Evolutionary conservation across 2,113 vertebrate species (phyloP).

Genomic region (Hipposideros armiger): DNA sequence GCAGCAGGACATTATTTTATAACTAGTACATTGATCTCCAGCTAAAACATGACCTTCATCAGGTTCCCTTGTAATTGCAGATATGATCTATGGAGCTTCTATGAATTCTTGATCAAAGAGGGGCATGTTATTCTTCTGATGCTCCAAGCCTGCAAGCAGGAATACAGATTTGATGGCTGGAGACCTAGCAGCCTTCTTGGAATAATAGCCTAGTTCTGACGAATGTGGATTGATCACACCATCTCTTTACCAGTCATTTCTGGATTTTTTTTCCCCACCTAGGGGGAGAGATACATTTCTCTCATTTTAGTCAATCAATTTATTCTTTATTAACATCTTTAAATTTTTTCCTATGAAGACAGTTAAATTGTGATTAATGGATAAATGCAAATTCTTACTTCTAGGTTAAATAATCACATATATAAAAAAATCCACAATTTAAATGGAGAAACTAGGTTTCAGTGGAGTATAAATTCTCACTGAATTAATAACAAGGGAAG

Average conservation of each 20-base stretch:
- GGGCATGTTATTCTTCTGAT: background rate
- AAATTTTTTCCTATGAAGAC: background rate
- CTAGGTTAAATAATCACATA: background rate
- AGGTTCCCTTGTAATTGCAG: background rate
- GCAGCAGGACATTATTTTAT: background rate
- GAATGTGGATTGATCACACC: background rate
- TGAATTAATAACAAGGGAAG: background rate
- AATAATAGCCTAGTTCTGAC: background rate
- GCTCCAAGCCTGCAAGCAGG: background rate
- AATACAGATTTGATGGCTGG: background rate
- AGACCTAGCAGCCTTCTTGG: background rate
- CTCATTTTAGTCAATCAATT: background rate
- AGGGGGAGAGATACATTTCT: background rate
- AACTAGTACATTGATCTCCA: background rate
- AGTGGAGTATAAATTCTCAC: background rate
- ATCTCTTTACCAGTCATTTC: background rate
- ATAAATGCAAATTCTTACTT: background rate
- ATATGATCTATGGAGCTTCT: background rate
- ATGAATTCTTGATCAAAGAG: background rate
- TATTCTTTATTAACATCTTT: background rate
- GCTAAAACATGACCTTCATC: background rate
- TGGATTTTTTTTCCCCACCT: background rate
- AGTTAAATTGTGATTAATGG: background rate
- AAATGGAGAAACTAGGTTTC: background rate
- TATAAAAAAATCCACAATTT: background rate